A percentile compares a stretch with the other conserved stretches of the same genome.
Conservation (phyloP, 2,113 vertebrate genomes). For the Macrotis lagotis region DNA sequence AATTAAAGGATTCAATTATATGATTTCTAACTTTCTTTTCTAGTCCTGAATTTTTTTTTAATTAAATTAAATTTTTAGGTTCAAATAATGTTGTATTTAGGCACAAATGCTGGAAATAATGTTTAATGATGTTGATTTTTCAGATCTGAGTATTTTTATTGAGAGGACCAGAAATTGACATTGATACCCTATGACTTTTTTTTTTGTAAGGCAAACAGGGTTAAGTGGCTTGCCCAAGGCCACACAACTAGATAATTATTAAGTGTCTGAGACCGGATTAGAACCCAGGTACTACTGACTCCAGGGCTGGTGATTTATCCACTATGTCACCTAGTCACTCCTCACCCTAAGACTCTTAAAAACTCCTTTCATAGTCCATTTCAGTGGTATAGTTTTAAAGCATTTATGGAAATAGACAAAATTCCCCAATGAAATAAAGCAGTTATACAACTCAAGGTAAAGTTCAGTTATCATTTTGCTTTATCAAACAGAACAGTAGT, state of each 20-base stretch:
- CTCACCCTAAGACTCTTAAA: neutral
- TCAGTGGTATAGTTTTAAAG: neutral
- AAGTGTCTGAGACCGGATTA: no score
- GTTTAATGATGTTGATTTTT: neutral
- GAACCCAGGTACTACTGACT: no score
- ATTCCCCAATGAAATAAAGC: neutral
- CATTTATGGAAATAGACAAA: neutral
- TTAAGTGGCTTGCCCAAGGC: no score
- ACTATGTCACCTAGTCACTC: no score
- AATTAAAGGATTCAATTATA: neutral
- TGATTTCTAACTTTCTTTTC: neutral
- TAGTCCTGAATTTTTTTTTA: neutral
- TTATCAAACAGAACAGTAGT: neutral
- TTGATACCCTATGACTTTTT: no score
- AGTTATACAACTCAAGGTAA: neutral
- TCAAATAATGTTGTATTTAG: no score
- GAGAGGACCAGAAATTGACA: neutral
- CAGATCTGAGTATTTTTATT: neutral
- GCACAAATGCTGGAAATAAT: neutral
- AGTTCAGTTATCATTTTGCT: neutral
- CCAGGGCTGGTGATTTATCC: no score
- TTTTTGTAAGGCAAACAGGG: no score
- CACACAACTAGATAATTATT: no score
- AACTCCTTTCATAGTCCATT: neutral
- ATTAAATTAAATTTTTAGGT: neutral